phyloP scores from a whole-genome alignment of 2,797 vertebrate genomes.

The Allobates femoralis region DNA sequence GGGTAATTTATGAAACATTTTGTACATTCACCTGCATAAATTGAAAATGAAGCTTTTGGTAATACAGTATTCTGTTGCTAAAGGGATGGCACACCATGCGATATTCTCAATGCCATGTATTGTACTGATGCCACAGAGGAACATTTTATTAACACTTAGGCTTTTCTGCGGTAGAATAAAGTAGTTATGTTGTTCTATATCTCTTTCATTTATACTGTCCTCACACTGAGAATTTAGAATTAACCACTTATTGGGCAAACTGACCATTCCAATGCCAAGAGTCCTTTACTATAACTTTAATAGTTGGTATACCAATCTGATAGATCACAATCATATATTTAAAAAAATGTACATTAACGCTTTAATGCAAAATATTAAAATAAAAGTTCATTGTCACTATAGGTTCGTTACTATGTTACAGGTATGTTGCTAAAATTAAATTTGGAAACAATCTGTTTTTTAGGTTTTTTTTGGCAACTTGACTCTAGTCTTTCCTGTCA shows the following conservation, averaged over 20 bases:
- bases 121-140: background rate
- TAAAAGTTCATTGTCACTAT: too few species aligned
- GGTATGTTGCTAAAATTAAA: too few species aligned
- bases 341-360: too few species aligned
- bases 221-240: background rate
- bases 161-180: background rate
- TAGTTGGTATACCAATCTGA: too few species aligned
- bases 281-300: too few species aligned
- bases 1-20: constrained; percentile 63
- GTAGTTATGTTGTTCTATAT: background rate
- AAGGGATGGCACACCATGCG: constrained; percentile 13
- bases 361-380: too few species aligned
- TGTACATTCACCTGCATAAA: constrained; percentile 58
- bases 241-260: background rate
- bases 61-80: constrained; percentile 45
- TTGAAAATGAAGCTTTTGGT: constrained; percentile 55
- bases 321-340: too few species aligned
- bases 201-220: background rate
- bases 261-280: background rate
- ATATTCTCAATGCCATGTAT: background rate
- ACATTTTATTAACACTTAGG: background rate
- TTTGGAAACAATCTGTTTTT: too few species aligned
- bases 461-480: too few species aligned
- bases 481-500: too few species aligned
- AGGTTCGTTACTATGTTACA: too few species aligned